These are phyloP conservation scores for Cololabis saira DNA, from an alignment of 2,113 vertebrate genomes.

Conservation along the genomic window DNA sequence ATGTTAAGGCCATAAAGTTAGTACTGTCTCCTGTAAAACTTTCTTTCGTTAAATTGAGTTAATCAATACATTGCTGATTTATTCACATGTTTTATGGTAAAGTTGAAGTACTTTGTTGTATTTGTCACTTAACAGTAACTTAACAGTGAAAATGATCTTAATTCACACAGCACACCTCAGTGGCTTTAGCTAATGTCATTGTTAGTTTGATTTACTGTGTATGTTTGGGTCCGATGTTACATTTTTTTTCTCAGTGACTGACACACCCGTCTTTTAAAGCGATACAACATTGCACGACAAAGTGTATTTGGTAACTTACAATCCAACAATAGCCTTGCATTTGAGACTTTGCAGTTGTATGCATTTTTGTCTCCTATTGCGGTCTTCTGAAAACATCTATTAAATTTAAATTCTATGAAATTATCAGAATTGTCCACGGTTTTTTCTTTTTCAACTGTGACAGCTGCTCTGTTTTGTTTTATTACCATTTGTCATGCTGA, in stretches of 20 bases:
- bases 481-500: too few species aligned
- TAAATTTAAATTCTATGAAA: background rate
- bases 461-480: too few species aligned
- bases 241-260: background rate
- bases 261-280: background rate
- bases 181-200: background rate
- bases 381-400: background rate
- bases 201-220: background rate
- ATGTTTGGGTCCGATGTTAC: background rate
- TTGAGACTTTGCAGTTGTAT: background rate
- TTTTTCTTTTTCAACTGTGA: too few species aligned
- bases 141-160: background rate
- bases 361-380: background rate
- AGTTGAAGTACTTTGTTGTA: background rate
- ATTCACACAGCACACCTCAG: background rate
- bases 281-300: background rate
- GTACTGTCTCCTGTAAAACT: slow-evolving; percentile 1
- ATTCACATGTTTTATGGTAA: background rate
- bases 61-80: slow-evolving; percentile 36
- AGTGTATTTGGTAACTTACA: background rate
- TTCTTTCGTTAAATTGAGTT: slow-evolving; percentile 15
- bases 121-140: background rate
- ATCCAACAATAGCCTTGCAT: background rate
- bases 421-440: background rate
- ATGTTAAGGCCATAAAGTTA: slow-evolving; percentile 23